These are phyloP conservation scores for Ophthalmolycus amberensis DNA, from an alignment of 2,113 vertebrate species.

Conservation along the genomic window DNA sequence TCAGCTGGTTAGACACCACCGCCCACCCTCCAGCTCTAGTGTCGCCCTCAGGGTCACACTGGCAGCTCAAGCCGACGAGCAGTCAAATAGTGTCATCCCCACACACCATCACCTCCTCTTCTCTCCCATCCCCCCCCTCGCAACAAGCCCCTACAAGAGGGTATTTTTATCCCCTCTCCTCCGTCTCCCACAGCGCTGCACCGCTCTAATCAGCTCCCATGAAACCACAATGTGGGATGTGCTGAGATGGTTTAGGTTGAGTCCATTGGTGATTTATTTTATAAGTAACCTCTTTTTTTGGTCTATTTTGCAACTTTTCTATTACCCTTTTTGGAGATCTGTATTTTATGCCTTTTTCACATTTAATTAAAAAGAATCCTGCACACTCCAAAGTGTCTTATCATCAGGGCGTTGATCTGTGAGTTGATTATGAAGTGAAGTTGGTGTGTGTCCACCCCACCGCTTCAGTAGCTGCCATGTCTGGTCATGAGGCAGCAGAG, in stretches of 20 bases:
- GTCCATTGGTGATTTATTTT: conserved; percentile 34
- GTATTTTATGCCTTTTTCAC: background rate
- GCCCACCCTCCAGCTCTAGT: conserved; percentile 41
- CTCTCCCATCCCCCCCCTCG: conserved; percentile 56
- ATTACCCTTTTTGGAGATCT: background rate
- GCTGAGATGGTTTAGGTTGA: conserved; percentile 55
- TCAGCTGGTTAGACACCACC: conserved; percentile 48
- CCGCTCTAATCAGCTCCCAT: conserved; percentile 70
- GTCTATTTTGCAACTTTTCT: conserved; percentile 21
- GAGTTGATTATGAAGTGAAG: conserved; percentile 31
- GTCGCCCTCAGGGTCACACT: conserved; percentile 64
- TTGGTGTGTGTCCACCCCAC: conserved; percentile 23
- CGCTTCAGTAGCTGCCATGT: conserved; percentile 16
- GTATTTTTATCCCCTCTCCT: conserved; percentile 76
- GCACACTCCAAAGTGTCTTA: background rate
- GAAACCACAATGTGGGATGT: conserved; percentile 69
- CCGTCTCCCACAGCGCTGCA: conserved; percentile 60
- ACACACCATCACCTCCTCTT: conserved; percentile 51
- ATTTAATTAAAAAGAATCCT: background rate
- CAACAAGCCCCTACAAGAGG: conserved; percentile 56
- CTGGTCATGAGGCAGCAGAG: conserved; percentile 51
- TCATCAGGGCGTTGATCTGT: background rate
- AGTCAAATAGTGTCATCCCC: conserved; percentile 69
- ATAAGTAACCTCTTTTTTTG: conserved; percentile 31
- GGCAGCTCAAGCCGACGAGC: conserved; percentile 57